Evolutionary conservation across 2,113 vertebrate genomes (phyloP).

Genomic region (Cynoglossus semilaevis): DNA sequence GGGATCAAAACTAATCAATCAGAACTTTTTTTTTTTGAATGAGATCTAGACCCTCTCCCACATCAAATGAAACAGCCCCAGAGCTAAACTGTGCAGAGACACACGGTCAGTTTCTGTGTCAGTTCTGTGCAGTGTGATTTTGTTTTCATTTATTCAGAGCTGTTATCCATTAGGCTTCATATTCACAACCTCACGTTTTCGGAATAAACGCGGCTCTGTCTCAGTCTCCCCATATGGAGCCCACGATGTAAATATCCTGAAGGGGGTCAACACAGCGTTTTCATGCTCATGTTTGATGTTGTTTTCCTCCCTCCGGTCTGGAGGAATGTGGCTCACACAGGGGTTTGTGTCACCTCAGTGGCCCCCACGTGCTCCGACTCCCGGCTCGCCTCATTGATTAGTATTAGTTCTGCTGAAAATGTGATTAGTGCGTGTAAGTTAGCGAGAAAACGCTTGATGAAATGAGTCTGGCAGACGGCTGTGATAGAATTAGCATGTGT

Average conservation of each 20-base stretch:
- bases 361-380: not conserved
- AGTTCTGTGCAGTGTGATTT: not conserved
- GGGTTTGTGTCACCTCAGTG: conserved; percentile 5
- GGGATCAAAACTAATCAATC: too few species aligned
- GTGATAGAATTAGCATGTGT: conserved; percentile 62
- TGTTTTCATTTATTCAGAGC: not conserved
- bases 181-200: not conserved
- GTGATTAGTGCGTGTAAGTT: conserved; percentile 59
- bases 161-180: not conserved
- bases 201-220: not conserved
- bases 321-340: conserved; percentile 16
- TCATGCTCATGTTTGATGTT: not conserved
- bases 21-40: too few species aligned
- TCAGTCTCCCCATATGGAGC: conserved; percentile 7
- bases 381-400: conserved; percentile 49
- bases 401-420: conserved; percentile 47
- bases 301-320: not conserved
- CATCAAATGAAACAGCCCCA: too few species aligned
- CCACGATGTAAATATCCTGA: not conserved
- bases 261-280: conserved; percentile 6
- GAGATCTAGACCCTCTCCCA: too few species aligned
- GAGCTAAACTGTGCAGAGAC: too few species aligned
- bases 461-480: conserved; percentile 54
- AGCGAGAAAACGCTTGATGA: conserved; percentile 54
- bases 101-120: not conserved